These are phyloP conservation scores for Heteropelma amictum DNA, from an alignment of 2,888 invertebrate genomes.

Conservation along the genomic window DNA sequence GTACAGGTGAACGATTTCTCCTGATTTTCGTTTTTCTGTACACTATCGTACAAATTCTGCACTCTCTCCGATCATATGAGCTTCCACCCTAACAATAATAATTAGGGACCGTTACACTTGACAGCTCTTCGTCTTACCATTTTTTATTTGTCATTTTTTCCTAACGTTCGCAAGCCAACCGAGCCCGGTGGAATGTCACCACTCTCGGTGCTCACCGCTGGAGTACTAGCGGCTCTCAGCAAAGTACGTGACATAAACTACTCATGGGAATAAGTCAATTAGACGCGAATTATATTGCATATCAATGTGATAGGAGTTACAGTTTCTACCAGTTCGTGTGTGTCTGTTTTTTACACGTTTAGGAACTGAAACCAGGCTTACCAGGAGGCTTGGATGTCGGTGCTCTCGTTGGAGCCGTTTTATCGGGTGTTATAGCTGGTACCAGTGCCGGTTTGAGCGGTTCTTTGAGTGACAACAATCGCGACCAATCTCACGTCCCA, in stretches of 20 bases:
- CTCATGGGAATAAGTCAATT: constrained; percentile 13
- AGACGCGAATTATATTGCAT: neutral
- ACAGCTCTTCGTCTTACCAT: neutral
- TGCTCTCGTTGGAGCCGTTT: constrained; percentile 67
- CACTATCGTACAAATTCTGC: constrained; percentile 7
- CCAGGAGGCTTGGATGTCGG: constrained; percentile 67
- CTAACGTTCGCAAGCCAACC: constrained; percentile 63
- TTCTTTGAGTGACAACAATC: constrained; percentile 8
- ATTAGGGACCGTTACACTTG: constrained; percentile 7
- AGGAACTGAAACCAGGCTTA: constrained; percentile 64
- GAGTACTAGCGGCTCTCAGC: constrained; percentile 68
- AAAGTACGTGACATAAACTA: constrained; percentile 64
- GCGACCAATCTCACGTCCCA: constrained; percentile 5
- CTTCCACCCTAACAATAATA: neutral
- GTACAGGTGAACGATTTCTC: constrained; percentile 64
- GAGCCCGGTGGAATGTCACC: constrained; percentile 68
- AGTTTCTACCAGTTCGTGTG: neutral
- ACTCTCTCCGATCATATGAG: neutral
- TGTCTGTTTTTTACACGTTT: constrained; percentile 8
- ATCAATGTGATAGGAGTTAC: neutral
- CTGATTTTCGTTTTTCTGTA: neutral
- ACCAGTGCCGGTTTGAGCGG: constrained; percentile 71
- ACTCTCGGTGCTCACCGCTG: constrained; percentile 67
- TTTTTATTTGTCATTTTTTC: constrained; percentile 4
- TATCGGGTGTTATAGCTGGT: constrained; percentile 71